These are phyloP conservation scores for Teleogryllus occipitalis DNA, from an alignment of 1,140 invertebrate species.

Conservation along the genomic window DNA sequence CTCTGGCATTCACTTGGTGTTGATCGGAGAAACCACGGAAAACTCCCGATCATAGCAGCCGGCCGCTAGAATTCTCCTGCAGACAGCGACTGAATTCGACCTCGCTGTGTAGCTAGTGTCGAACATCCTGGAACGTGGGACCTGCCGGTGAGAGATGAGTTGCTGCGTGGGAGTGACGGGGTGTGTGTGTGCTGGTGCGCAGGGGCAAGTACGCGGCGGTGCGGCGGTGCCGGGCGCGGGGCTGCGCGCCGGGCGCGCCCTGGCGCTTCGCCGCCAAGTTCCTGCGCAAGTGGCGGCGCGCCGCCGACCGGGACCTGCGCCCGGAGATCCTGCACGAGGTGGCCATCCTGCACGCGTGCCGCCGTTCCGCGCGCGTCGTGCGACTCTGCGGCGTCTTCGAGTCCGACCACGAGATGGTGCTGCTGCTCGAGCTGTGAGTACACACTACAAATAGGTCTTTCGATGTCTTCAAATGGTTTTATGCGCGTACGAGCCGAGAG, in stretches of 20 bases:
- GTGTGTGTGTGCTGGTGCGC: slow-evolving; percentile 25
- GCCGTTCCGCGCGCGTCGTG: slow-evolving; percentile 53
- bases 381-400: slow-evolving; percentile 63
- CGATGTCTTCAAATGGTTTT: too few relatives aligned
- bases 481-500: too few relatives aligned
- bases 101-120: too few relatives aligned
- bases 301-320: slow-evolving; percentile 46
- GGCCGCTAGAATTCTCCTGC: too few relatives aligned
- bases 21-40: too few relatives aligned
- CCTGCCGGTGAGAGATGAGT: too few relatives aligned
- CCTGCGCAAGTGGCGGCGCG: slow-evolving; percentile 53
- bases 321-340: slow-evolving; percentile 59
- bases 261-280: slow-evolving; percentile 64
- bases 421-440: slow-evolving; percentile 69
- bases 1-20: too few relatives aligned
- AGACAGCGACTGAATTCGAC: too few relatives aligned
- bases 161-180: not conserved
- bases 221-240: slow-evolving; percentile 49
- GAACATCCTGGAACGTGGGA: too few relatives aligned
- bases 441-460: too few relatives aligned
- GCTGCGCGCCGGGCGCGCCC: slow-evolving; percentile 38
- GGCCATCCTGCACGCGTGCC: slow-evolving; percentile 54
- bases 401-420: slow-evolving; percentile 57
- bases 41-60: too few relatives aligned
- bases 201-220: slow-evolving; percentile 74